Evolutionary conservation across 2,888 invertebrate genomes (phyloP).

Genomic region (Hyposoter dolosus): DNA sequence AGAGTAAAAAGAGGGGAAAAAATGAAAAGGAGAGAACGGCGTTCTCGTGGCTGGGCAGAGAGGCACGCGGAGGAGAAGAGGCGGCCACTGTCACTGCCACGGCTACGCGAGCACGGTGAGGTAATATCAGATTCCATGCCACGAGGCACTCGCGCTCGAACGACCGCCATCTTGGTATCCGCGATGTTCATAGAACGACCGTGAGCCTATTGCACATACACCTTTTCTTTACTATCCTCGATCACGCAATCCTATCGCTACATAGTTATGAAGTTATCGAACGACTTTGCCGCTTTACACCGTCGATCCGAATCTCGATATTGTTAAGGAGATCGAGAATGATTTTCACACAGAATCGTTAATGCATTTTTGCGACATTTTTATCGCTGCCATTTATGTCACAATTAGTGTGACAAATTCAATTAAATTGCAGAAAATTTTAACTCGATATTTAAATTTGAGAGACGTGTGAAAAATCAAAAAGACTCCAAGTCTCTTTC

Average conservation of each 20-base stretch:
- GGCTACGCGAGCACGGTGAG: conserved; percentile 80
- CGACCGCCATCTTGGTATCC: conserved; percentile 79
- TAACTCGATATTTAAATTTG: neutral
- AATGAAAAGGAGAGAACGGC: conserved; percentile 63
- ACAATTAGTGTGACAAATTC: neutral
- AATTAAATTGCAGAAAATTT: neutral
- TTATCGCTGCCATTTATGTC: neutral
- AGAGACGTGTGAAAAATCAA: neutral
- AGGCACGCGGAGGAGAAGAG: conserved; percentile 57
- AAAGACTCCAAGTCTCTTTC: neutral
- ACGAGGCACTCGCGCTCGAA: conserved; percentile 72
- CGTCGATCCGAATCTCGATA: neutral
- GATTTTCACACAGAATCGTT: neutral
- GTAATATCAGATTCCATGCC: conserved; percentile 81
- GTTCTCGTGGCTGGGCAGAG: conserved; percentile 49
- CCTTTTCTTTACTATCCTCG: conserved; percentile 31
- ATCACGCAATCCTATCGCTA: conserved; percentile 39
- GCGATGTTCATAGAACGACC: conserved; percentile 59
- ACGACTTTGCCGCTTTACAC: neutral
- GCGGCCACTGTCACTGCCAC: conserved; percentile 83
- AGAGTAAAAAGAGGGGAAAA: conserved; percentile 55
- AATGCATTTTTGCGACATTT: neutral
- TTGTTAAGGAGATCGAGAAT: neutral
- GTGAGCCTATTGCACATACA: conserved; percentile 38
- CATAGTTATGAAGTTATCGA: neutral